A percentile compares a stretch with the other conserved stretches of the same genome.
Evolutionary conservation across 2,797 vertebrate species (phyloP).

Genomic region (Artibeus lituratus): DNA sequence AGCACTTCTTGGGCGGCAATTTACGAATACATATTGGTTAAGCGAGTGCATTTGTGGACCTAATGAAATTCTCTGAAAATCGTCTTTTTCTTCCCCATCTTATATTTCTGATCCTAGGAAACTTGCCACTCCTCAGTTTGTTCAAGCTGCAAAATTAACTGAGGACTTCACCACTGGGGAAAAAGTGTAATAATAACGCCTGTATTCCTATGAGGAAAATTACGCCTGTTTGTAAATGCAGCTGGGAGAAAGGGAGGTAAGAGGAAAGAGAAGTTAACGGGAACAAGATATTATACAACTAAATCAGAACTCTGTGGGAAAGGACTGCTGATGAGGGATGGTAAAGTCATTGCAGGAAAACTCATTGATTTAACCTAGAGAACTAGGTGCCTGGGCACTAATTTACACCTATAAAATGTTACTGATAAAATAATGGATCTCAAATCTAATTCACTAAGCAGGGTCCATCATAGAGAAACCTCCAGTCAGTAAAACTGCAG

Average conservation of each 20-base stretch:
- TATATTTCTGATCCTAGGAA: neutral
- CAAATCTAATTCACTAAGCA: conserved; percentile 42
- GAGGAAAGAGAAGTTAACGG: conserved; percentile 15
- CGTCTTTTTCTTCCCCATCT: neutral
- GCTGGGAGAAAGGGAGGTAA: conserved; percentile 1
- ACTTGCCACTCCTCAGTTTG: conserved; percentile 12
- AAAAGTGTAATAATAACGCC: neutral
- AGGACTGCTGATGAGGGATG: conserved; percentile 44
- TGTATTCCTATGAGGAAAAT: conserved; percentile 24
- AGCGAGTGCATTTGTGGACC: neutral
- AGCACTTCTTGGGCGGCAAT: neutral
- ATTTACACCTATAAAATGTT: conserved; percentile 61
- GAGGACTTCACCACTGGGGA: neutral
- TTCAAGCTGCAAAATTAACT: neutral
- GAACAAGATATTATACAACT: conserved; percentile 57
- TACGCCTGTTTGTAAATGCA: conserved; percentile 11
- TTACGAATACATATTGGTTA: neutral
- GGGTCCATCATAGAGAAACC: conserved; percentile 15
- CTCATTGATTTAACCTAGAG: conserved; percentile 44
- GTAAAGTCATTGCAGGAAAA: conserved; percentile 43
- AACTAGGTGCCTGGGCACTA: neutral
- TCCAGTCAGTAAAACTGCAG: conserved; percentile 33
- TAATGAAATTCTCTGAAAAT: conserved; percentile 43
- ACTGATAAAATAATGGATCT: conserved; percentile 61
- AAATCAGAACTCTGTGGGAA: conserved; percentile 61